Evolutionary conservation across 2,888 invertebrate species (phyloP).

Genomic region (Drosophila paracracens): DNA sequence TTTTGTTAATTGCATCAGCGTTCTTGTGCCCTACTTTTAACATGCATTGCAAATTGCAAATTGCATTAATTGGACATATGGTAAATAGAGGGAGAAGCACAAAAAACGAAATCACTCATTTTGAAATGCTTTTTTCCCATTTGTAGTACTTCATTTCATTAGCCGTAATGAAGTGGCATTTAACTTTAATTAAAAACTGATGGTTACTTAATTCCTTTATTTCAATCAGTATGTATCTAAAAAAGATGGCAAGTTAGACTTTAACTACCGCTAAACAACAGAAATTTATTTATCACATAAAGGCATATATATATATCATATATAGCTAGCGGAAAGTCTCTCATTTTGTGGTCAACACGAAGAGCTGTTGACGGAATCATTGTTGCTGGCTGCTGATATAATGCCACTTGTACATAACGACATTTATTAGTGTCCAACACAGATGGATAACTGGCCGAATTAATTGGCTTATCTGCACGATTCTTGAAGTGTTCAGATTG

Average conservation of each 20-base stretch:
- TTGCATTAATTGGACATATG: background rate
- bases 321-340: background rate
- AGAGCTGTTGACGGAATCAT: background rate
- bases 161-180: background rate
- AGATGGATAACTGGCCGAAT: background rate
- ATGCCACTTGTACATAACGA: background rate
- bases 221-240: background rate
- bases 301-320: background rate
- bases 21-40: background rate
- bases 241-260: background rate
- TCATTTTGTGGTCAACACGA: background rate
- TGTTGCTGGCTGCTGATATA: background rate
- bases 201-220: background rate
- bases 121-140: no score
- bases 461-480: background rate
- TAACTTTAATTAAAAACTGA: background rate
- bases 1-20: slow-evolving; percentile 1
- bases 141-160: background rate
- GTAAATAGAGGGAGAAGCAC: background rate
- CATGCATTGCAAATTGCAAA: background rate
- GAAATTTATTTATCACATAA: background rate
- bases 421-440: background rate
- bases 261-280: background rate
- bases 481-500: background rate
- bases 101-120: background rate